These are phyloP conservation scores for Odontophorus gujanensis DNA, from an alignment of 2,113 vertebrate genomes.

Conservation along the genomic window DNA sequence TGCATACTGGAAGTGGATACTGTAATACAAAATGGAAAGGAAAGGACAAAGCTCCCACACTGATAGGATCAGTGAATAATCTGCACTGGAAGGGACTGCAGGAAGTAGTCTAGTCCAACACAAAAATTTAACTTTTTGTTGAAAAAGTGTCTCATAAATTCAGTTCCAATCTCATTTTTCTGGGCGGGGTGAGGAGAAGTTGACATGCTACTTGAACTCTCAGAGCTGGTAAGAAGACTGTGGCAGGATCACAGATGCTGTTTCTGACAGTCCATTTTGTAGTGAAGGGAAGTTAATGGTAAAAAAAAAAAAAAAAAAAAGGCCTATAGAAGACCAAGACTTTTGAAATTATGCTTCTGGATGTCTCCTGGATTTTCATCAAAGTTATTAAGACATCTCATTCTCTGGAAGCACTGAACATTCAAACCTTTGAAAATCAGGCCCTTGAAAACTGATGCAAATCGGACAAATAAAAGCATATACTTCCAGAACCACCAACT, in stretches of 20 bases:
- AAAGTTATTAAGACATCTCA: not conserved
- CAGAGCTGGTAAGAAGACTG: not conserved
- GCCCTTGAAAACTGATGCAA: not conserved
- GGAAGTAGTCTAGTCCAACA: not conserved
- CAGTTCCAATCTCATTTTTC: not conserved
- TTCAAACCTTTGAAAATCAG: not conserved
- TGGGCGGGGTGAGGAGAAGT: accelerated
- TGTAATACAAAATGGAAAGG: not conserved
- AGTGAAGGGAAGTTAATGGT: not conserved
- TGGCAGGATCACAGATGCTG: not conserved
- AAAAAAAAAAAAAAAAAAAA: not conserved
- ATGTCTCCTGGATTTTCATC: not conserved
- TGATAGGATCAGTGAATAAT: not conserved
- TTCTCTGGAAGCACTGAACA: constrained; percentile 6
- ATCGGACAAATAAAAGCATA: not conserved
- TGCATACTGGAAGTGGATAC: not conserved
- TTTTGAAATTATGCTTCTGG: not conserved
- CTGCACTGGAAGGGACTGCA: not conserved
- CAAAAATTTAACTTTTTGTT: not conserved
- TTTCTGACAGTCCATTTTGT: not conserved
- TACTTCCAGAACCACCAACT: not conserved
- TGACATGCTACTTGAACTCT: not conserved
- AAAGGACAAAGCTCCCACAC: not conserved
- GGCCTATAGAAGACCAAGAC: not conserved
- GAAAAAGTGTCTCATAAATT: not conserved